Percentiles rank a stretch among this genome's conserved stretches.
Evolutionary conservation across 2,113 vertebrate genomes (phyloP).

Genomic region (Marmota flaviventris): DNA sequence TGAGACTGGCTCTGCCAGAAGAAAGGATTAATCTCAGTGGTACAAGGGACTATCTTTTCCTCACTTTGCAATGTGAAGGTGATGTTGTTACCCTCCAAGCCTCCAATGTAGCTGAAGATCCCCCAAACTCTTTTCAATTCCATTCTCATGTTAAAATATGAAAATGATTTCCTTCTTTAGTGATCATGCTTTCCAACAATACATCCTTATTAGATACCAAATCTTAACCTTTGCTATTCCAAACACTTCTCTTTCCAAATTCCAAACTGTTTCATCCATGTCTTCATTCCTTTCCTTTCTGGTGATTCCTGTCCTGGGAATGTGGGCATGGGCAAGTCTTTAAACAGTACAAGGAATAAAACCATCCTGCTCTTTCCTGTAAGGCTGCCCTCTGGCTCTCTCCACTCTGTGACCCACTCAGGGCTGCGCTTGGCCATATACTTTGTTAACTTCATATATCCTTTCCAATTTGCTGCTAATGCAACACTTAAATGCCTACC

Average conservation of each 20-base stretch:
- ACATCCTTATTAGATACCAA: background rate
- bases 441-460: no score
- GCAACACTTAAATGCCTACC: background rate
- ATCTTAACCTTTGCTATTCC: background rate
- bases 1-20: background rate
- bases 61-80: background rate
- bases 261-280: background rate
- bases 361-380: no score
- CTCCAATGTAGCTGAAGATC: background rate
- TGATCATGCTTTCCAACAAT: background rate
- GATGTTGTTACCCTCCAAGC: background rate
- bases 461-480: background rate
- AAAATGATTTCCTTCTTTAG: background rate
- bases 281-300: background rate
- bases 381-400: no score
- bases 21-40: background rate
- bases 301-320: background rate
- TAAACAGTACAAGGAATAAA: no score
- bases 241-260: background rate
- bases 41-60: background rate
- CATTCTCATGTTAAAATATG: background rate
- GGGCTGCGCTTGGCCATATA: no score
- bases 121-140: background rate
- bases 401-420: no score
- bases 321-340: background rate